Evolutionary conservation across 2,888 invertebrate genomes (phyloP).

Genomic region (Lottia scabra): DNA sequence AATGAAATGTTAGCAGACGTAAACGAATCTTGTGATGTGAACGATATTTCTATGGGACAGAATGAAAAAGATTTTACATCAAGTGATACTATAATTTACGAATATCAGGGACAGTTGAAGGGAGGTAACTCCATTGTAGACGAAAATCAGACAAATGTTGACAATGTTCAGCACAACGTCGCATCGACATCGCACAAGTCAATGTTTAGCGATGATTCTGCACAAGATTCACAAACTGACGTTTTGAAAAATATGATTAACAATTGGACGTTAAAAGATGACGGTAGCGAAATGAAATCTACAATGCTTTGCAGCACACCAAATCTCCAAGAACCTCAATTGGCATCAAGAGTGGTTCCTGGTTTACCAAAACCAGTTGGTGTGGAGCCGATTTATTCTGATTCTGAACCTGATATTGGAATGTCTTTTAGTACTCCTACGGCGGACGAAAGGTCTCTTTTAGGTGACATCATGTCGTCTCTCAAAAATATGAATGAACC

Average conservation of each 20-base stretch:
- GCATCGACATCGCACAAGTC: not conserved
- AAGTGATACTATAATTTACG: not conserved
- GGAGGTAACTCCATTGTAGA: not conserved
- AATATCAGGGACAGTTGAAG: not conserved
- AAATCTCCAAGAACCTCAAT: not conserved
- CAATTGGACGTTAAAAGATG: conserved; percentile 9
- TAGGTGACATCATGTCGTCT: not conserved
- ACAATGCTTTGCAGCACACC: not conserved
- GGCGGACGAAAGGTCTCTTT: not conserved
- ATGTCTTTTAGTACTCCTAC: not conserved
- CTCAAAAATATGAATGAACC: not conserved
- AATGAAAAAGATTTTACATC: not conserved
- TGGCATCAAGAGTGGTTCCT: not conserved
- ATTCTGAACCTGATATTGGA: conserved; percentile 1
- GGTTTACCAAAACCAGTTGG: not conserved
- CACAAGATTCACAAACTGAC: conserved; percentile 12
- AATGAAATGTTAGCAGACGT: not conserved
- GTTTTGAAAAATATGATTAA: conserved; percentile 14
- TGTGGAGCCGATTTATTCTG: not conserved
- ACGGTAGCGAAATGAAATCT: not conserved
- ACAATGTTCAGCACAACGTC: not conserved
- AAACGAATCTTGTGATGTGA: not conserved
- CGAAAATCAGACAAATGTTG: not conserved
- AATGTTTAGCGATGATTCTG: conserved; percentile 13
- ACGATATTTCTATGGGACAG: not conserved